phyloP scores from a whole-genome alignment of 2,797 vertebrate species.

The Orientallactaga sibirica region DNA sequence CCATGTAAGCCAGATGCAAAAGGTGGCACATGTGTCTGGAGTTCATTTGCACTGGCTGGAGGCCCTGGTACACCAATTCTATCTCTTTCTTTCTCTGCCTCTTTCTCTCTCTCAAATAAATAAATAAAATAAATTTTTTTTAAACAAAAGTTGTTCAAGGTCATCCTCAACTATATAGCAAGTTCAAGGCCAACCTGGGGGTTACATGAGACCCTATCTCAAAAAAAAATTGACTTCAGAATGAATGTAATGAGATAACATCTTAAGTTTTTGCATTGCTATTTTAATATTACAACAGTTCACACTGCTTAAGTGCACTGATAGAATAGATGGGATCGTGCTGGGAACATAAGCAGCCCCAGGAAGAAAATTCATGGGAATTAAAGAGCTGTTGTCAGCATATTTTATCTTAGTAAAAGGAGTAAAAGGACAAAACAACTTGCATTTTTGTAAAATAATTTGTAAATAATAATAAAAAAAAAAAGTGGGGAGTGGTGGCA shows the following conservation, averaged over 20 bases:
- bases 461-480: too few relatives aligned
- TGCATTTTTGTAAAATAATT: constrained; percentile 33
- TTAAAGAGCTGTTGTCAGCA: not conserved
- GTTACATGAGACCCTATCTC: too few relatives aligned
- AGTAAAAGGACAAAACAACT: constrained; percentile 11
- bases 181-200: not conserved
- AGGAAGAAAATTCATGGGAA: constrained; percentile 25
- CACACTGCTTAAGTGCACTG: not conserved
- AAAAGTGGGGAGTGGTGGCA: too few relatives aligned
- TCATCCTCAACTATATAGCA: not conserved
- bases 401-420: not conserved
- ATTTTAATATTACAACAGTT: not conserved
- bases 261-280: constrained; percentile 5
- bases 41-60: too few relatives aligned
- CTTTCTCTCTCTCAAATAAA: too few relatives aligned
- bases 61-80: too few relatives aligned
- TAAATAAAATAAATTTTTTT: too few relatives aligned
- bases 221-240: not conserved
- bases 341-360: not conserved
- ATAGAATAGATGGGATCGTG: not conserved
- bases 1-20: too few relatives aligned
- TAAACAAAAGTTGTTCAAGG: not conserved
- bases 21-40: too few relatives aligned
- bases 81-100: too few relatives aligned
- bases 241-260: not conserved